A percentile compares a stretch with the other conserved stretches of the same genome.
Conservation (phyloP, 1,140 invertebrate species). For the Contarinia nasturtii region DNA sequence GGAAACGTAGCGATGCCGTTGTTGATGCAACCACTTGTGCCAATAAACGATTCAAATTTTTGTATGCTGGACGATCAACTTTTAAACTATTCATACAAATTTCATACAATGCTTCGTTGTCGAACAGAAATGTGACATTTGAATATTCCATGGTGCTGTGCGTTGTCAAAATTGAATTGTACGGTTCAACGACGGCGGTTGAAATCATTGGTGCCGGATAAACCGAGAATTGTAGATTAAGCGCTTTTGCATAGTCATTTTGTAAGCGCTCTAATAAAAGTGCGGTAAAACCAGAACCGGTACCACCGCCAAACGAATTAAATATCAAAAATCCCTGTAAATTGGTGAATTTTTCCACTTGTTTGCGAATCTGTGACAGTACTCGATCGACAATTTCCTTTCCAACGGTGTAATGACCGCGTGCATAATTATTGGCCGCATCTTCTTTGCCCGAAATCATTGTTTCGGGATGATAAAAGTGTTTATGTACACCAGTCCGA, state of each 20-base stretch:
- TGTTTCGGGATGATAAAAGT: constrained; percentile 49
- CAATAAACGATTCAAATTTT: constrained; percentile 47
- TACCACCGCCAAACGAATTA: constrained; percentile 64
- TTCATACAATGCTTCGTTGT: constrained; percentile 64
- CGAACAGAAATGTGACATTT: constrained; percentile 57
- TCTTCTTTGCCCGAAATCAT: constrained; percentile 61
- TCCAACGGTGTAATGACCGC: constrained; percentile 58
- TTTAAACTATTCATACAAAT: constrained; percentile 44
- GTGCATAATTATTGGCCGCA: constrained; percentile 21
- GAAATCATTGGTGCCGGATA: constrained; percentile 49
- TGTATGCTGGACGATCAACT: constrained; percentile 46
- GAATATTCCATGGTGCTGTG: constrained; percentile 49
- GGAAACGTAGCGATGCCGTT: constrained; percentile 53
- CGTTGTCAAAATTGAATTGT: constrained; percentile 55
- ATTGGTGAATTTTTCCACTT: constrained; percentile 64
- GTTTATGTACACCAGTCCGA: constrained; percentile 35
- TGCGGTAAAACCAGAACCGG: constrained; percentile 52
- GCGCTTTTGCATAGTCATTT: constrained; percentile 41
- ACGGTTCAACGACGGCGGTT: constrained; percentile 63
- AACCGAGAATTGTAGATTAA: constrained; percentile 49
- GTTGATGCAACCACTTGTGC: constrained; percentile 45
- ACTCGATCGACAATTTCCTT: constrained; percentile 57
- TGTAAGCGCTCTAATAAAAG: constrained; percentile 42
- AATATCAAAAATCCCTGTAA: constrained; percentile 67
- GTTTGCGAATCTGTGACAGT: constrained; percentile 45